Conservation (phyloP, 1,140 invertebrate species). For the Sycobia sp. region DNA sequence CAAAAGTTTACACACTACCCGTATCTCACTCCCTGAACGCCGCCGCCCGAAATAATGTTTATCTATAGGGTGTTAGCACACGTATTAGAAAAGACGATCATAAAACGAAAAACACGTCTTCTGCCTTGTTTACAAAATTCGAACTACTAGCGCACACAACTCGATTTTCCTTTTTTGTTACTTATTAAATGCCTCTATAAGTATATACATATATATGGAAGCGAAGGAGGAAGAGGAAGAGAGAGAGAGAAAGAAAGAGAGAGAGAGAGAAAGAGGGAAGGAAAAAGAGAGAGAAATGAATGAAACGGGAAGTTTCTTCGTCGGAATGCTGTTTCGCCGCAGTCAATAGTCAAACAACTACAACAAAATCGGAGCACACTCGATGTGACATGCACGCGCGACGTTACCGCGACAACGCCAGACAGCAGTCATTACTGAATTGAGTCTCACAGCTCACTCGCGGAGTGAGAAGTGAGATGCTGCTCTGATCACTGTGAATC, state of each 20-base stretch:
- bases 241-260: background rate
- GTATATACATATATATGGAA: background rate
- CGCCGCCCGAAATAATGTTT: too few species aligned
- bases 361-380: background rate
- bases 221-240: too few species aligned
- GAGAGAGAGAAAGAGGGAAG: background rate
- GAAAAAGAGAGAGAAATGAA: background rate
- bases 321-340: constrained; percentile 24
- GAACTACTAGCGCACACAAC: constrained; percentile 6
- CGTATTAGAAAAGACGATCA: too few species aligned
- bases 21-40: too few species aligned
- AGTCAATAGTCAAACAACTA: constrained; percentile 27
- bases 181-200: background rate
- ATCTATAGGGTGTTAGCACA: too few species aligned
- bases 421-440: constrained; percentile 57
- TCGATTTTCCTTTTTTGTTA: constrained; percentile 2
- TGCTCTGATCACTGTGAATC: constrained; percentile 6
- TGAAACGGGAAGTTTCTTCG: constrained; percentile 2
- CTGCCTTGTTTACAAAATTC: constrained; percentile 11
- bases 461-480: constrained; percentile 48
- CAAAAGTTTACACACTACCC: constrained; percentile 2
- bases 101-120: background rate
- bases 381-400: background rate
- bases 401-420: constrained; percentile 50
- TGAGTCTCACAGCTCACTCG: too few species aligned